Percentiles rank a stretch among this genome's conserved stretches.
These are phyloP conservation scores for Myoxocephalus aenaeus DNA, from an alignment of 2,797 vertebrate species.

Conservation along the genomic window DNA sequence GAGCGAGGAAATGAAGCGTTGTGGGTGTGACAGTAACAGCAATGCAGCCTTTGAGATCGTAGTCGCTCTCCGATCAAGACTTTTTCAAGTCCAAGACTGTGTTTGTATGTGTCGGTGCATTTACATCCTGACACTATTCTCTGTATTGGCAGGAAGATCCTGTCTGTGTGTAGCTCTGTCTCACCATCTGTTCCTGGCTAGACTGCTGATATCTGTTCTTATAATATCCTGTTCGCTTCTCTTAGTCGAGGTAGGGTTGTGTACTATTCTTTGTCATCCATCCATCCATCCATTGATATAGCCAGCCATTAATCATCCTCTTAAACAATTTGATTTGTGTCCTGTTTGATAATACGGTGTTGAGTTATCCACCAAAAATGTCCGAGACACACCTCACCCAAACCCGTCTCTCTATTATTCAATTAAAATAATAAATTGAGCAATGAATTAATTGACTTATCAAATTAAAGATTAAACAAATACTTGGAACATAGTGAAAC, in stretches of 20 bases:
- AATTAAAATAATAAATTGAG: too few relatives aligned
- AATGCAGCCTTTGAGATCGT: constrained; percentile 45
- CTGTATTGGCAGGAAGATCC: constrained; percentile 75
- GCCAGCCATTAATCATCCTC: constrained; percentile 37
- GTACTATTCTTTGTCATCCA: constrained; percentile 37
- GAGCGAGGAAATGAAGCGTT: constrained; percentile 49
- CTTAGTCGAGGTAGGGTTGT: constrained; percentile 56
- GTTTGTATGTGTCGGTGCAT: constrained; percentile 52
- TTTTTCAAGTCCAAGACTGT: constrained; percentile 46
- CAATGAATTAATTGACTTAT: too few relatives aligned
- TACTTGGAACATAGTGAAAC: too few relatives aligned
- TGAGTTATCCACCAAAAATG: neutral
- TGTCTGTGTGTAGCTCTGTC: constrained; percentile 75
- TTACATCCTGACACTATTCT: constrained; percentile 55
- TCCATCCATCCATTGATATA: constrained; percentile 13
- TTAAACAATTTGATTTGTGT: constrained; percentile 46
- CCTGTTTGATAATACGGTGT: constrained; percentile 48
- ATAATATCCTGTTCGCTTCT: constrained; percentile 76
- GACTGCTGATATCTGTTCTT: constrained; percentile 77
- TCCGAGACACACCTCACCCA: neutral
- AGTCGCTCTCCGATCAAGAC: constrained; percentile 62
- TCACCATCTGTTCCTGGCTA: constrained; percentile 83
- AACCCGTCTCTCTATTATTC: too few relatives aligned
- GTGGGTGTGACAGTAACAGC: constrained; percentile 46
- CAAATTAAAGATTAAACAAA: too few relatives aligned